phyloP scores from a whole-genome alignment of 2,113 vertebrate genomes.

The Zosterops lateralis region DNA sequence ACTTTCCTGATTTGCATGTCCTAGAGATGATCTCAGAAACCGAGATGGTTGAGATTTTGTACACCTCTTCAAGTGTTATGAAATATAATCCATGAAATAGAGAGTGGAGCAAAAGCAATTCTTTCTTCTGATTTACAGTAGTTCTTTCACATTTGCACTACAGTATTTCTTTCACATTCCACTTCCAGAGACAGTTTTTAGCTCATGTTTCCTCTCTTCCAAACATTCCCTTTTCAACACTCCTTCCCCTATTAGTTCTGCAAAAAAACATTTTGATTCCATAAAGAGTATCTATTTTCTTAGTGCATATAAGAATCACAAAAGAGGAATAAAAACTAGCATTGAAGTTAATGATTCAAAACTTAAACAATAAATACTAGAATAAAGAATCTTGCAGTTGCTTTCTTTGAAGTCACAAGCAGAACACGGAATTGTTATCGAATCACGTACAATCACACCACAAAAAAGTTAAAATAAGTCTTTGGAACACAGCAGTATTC shows the following conservation, averaged over 20 bases:
- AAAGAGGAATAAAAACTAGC: background rate
- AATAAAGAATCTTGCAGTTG: background rate
- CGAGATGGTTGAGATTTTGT: background rate
- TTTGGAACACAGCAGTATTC: background rate
- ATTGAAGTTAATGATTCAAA: background rate
- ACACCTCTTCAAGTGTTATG: background rate
- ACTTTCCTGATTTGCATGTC: background rate
- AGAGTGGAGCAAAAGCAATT: background rate
- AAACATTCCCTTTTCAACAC: background rate
- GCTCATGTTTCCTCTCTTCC: background rate
- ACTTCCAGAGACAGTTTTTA: background rate
- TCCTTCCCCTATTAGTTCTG: background rate
- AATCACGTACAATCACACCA: background rate
- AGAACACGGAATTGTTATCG: background rate
- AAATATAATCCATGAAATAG: background rate
- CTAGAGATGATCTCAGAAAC: background rate
- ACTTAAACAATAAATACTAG: background rate
- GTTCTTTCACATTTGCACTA: background rate
- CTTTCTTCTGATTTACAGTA: background rate
- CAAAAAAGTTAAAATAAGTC: background rate
- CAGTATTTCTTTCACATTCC: background rate
- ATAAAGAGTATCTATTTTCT: background rate
- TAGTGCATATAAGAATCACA: background rate
- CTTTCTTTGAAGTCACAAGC: background rate
- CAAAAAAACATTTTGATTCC: background rate